Evolutionary conservation across 2,113 vertebrate species (phyloP), one percentile per base, ranked within the genome.

Genomic region (Microcebus lehilahytsara): DNA sequence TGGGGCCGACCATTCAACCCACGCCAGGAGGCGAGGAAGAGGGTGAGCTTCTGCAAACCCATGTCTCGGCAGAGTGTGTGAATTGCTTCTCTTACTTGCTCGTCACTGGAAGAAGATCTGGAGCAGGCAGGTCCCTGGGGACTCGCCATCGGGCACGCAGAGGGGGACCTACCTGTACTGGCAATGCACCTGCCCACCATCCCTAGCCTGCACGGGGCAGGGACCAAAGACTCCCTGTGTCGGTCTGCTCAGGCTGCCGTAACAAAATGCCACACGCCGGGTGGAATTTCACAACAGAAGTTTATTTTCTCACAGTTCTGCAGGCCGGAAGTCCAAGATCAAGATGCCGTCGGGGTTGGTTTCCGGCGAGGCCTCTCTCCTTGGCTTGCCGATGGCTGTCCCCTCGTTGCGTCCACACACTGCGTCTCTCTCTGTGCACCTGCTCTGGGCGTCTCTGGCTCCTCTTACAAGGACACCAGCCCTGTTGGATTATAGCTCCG

Each of bases 141-240:
- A 5, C 32, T 4, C 0, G 0, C 75, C 37, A 3, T 2, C 34
- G 0, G 13, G 58, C 56, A 20, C 3, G 22, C 83, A 0, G 0
- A n/a, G 51, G 53, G 58, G 40, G 51, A 49, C 60, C 69, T 3
- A 0, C 4, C 7, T 5, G 6, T 34, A 32, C 72, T 37, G 13
- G 32, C 5, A 37, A 34, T 2, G 2, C 23, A 42, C 42, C 72
- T 3, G 6, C 40, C 11, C 25, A 11, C 66, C 7, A 1, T 19
- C 32, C 67, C 5, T 10, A 2, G 83, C 32, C 19, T 20, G 42
- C 64, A 27, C 1, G 0, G 11, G 40, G 9, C 25, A 40, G 67
- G 46, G 67, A 46, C 81, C 22, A 58, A 16, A 60, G 83, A 30
- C 1, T 8, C 20, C 6, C 16, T 4, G 1, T 4, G 3, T 78